Conservation (phyloP, 2,888 invertebrate species). For the Meteorus colon region DNA sequence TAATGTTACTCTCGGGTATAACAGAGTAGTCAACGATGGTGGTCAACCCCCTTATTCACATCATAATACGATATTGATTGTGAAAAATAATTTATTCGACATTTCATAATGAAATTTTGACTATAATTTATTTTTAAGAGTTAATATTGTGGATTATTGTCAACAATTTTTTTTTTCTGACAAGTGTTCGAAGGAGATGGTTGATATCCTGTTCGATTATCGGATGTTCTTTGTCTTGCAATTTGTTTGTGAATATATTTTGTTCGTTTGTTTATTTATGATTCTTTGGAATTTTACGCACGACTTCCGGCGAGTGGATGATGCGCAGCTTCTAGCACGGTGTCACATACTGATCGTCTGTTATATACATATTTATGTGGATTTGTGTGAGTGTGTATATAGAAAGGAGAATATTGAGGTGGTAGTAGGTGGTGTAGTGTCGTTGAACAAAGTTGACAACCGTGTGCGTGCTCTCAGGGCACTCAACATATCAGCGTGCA, state of each 20-base stretch:
- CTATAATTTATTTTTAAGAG: neutral
- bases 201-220: neutral
- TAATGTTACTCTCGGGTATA: slow-evolving; percentile 44
- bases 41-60: slow-evolving; percentile 34
- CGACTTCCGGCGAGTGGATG: slow-evolving; percentile 45
- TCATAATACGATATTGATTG: neutral
- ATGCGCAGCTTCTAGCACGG: slow-evolving; percentile 22
- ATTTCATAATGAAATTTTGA: neutral
- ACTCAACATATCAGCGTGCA: slow-evolving; percentile 54
- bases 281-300: slow-evolving; percentile 42
- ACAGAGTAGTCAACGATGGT: slow-evolving; percentile 33
- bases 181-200: neutral
- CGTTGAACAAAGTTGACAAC: slow-evolving; percentile 55
- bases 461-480: slow-evolving; percentile 57
- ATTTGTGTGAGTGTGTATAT: neutral
- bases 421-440: neutral
- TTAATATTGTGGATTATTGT: neutral
- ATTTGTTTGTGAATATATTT: neutral
- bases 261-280: slow-evolving; percentile 28
- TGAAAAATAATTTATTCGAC: neutral
- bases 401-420: neutral
- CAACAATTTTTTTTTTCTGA: neutral
- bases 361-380: slow-evolving; percentile 22
- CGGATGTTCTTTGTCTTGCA: slow-evolving; percentile 6
- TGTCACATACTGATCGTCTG: slow-evolving; percentile 43